These are phyloP conservation scores for Ophioninae sp. DNA, from an alignment of 2,888 invertebrate genomes.

Conservation along the genomic window DNA sequence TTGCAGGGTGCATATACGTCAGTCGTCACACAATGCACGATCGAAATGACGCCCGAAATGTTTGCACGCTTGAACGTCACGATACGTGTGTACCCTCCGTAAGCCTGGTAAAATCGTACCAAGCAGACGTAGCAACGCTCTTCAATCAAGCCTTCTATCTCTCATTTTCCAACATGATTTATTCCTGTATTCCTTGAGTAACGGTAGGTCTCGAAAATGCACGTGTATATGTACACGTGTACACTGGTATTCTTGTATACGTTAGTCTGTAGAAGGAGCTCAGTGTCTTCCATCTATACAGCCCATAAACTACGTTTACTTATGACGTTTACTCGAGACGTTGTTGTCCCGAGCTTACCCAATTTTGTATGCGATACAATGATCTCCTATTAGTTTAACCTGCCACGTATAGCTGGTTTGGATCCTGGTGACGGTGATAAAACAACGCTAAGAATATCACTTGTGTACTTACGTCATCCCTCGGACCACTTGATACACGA, in stretches of 20 bases:
- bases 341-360: slow-evolving; percentile 15
- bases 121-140: slow-evolving; percentile 19
- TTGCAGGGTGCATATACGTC: neutral
- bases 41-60: slow-evolving; percentile 18
- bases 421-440: slow-evolving; percentile 23
- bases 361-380: slow-evolving; percentile 37
- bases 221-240: neutral
- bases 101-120: slow-evolving; percentile 42
- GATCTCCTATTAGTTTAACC: slow-evolving; percentile 48
- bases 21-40: too few species aligned
- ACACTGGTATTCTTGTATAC: neutral
- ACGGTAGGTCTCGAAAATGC: neutral
- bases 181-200: slow-evolving; percentile 21
- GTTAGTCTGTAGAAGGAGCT: neutral
- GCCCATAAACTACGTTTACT: slow-evolving; percentile 53
- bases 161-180: slow-evolving; percentile 23
- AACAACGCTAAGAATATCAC: slow-evolving; percentile 18
- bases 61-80: slow-evolving; percentile 43
- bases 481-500: neutral
- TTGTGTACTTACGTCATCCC: neutral
- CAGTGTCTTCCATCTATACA: neutral
- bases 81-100: slow-evolving; percentile 2
- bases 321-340: slow-evolving; percentile 38
- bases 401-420: slow-evolving; percentile 23
- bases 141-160: slow-evolving; percentile 1